Evolutionary conservation across 2,113 vertebrate species (phyloP), one percentile per base, ranked within the genome.

Genomic region (Gallinago paraguaiae): DNA sequence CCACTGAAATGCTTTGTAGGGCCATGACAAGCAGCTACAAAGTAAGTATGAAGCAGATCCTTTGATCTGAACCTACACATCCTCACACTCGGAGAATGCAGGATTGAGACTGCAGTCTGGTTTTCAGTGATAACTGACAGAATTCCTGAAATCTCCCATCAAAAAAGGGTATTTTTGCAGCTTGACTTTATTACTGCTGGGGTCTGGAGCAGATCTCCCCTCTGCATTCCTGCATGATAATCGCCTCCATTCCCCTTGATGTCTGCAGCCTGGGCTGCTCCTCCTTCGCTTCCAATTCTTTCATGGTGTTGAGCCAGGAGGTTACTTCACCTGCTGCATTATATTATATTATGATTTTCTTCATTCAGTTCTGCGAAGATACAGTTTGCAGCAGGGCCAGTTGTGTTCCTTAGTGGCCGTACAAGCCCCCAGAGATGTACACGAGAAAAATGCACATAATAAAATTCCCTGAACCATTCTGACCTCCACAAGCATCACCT

Each of bases 161-260:
- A 19, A 70, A 80, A 76, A 65, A 61, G 23, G 63, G 31, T 57
- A 68, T 64, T 95, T 96, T 93, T 96, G 71, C 72, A 84, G 70
- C 67, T 92, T 92, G 80, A 48, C 67, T 94, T 72, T 79, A 64
- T 78, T 88, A 60, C 63, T 70, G 56, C 60, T 20, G 46, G 61
- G 37, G 33, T 67, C 51, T 91, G 82, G 71, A 90, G 76, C 79
- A 88, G 76, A 71, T 70, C 82, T 92, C 90, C 82, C 82, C 79
- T 51, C 59, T 54, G 75, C 87, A 67, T 82, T 90, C 67, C 82
- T 63, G 82, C 50, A 31, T 11, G 15, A 17, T 79, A 48, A 90
- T 64, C 2, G 8, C 50, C 86, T 75, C 82, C 3, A 1, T 54
- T 78, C 23, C 71, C 77, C 81, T 57, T 37, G 82, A 13, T 0